Evolutionary conservation across 2,113 vertebrate genomes (phyloP).

Genomic region (Pseudopipra pipra): DNA sequence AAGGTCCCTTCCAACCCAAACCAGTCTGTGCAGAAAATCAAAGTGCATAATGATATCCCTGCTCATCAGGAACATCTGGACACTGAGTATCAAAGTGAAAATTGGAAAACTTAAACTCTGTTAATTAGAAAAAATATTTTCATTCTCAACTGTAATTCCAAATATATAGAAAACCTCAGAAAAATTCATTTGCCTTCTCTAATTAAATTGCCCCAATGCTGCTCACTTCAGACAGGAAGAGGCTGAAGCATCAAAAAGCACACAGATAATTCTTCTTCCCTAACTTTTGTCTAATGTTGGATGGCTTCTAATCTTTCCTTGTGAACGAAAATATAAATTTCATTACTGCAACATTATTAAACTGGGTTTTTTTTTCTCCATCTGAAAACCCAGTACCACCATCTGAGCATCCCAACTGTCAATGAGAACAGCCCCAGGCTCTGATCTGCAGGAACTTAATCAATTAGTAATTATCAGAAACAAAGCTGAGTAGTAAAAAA

Average conservation of each 20-base stretch:
- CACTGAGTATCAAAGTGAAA: rapidly evolving
- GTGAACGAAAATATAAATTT: background rate
- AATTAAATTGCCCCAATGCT: background rate
- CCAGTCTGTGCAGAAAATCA: background rate
- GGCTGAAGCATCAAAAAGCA: background rate
- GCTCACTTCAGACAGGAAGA: background rate
- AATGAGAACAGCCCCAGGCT: background rate
- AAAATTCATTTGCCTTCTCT: background rate
- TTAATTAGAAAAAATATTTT: background rate
- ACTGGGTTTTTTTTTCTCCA: background rate
- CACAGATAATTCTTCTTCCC: background rate
- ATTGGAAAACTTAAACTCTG: background rate
- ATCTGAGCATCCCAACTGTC: background rate
- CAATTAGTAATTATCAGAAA: background rate
- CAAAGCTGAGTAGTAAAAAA: background rate
- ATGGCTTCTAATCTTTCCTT: background rate
- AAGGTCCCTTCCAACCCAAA: background rate
- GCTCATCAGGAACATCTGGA: background rate
- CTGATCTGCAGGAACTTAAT: background rate
- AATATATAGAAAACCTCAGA: background rate
- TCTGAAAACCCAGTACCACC: background rate
- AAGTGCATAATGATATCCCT: no score
- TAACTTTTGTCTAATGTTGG: background rate
- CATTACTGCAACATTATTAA: background rate
- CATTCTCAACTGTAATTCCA: background rate